These are phyloP conservation scores for Argynnis bischoffii DNA, from an alignment of 2,888 invertebrate genomes.

Conservation along the genomic window DNA sequence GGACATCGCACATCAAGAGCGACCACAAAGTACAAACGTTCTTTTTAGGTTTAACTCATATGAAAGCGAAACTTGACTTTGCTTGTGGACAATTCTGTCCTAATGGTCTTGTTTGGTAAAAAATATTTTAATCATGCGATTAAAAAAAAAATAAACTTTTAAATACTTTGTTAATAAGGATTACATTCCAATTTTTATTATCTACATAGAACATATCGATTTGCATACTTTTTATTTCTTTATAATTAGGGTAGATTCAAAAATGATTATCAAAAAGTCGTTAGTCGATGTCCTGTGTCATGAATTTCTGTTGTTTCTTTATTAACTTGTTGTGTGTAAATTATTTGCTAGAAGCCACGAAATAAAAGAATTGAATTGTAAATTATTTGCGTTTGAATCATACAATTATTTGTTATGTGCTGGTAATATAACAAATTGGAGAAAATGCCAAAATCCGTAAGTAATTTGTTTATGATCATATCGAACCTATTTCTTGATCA, in stretches of 20 bases:
- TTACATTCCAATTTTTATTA: too few relatives aligned
- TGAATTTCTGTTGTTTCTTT: constrained; percentile 1
- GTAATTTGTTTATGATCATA: constrained; percentile 11
- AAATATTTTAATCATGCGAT: too few relatives aligned
- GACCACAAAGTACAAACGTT: too few relatives aligned
- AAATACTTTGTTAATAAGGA: too few relatives aligned
- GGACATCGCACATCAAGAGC: too few relatives aligned
- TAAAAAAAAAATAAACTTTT: too few relatives aligned
- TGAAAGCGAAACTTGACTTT: too few relatives aligned
- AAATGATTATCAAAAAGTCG: constrained; percentile 20
- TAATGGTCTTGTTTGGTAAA: too few relatives aligned
- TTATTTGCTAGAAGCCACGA: neutral
- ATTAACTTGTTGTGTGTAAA: neutral
- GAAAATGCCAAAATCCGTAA: constrained; percentile 44
- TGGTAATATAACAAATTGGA: constrained; percentile 14
- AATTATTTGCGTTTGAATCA: neutral
- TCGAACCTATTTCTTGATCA: neutral
- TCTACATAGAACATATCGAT: neutral
- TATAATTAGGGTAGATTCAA: constrained; percentile 32
- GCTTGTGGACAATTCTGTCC: too few relatives aligned
- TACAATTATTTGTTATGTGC: constrained; percentile 16
- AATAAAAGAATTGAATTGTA: too few relatives aligned
- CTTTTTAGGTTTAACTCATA: too few relatives aligned
- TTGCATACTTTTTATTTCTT: neutral
- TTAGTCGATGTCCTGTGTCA: neutral